Evolutionary conservation across 2,113 vertebrate species (phyloP), one percentile per base, ranked within the genome.

Genomic region (Aldabrachelys gigantea): DNA sequence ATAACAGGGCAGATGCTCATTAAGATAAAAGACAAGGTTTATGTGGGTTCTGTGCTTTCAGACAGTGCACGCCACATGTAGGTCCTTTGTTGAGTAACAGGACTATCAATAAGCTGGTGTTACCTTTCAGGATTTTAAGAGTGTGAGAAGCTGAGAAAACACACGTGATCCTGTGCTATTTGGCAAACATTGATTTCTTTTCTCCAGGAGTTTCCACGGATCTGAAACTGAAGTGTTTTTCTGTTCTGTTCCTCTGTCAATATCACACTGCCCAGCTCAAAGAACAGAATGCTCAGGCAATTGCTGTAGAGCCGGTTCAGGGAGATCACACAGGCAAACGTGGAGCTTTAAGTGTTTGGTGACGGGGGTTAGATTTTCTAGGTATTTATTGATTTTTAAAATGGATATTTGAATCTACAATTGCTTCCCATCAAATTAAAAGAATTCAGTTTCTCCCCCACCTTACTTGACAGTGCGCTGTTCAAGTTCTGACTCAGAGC

Each of bases 21-120:
- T 95, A 96, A 95, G 80, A 96, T 91, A 65, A 95, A 96, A 97
- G 94, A 88, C 56, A 94, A 97, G 96, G 93, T 80, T 35, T 76
- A 97, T 80, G 84, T 10, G 76, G 80, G 84, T 84, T 89, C 62
- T 91, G 86, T 50, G 49, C 79, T 81, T 75, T 81, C 91, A 95
- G 86, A 84, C 22, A 94, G 79, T 52, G 44, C 86, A 76, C 41
- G 82, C 57, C 41, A 81, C 25, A 84, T 93, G 87, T 85, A 94
- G 29, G 41, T 95, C 53, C 93, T 88, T 69, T 89, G 94, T 90
- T 96, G 91, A 97, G 88, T 88, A 96, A 91, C 41, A 96, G 56
- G 53, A 97, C 89, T 52, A 31, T 87, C 65, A 95, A 93, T 52
- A 93, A 95, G 92, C 82, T 69, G 83, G 25, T 41, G 81, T 94